Evolutionary conservation across 2,797 vertebrate genomes (phyloP).

Genomic region (Typhlichthys eigenmanni): DNA sequence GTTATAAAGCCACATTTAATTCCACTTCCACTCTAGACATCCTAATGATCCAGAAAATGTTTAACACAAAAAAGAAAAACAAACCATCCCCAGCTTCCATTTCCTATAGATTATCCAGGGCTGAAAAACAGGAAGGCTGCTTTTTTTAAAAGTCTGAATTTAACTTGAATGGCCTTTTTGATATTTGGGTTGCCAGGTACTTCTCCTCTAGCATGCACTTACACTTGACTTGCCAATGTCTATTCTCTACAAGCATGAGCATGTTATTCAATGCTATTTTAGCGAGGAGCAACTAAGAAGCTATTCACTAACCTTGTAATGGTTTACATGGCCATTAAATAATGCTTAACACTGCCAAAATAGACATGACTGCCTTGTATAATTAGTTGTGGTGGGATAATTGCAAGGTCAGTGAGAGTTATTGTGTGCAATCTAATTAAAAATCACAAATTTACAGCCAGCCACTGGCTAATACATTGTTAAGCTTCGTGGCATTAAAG

Average conservation of each 20-base stretch:
- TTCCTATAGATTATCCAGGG: conserved; percentile 23
- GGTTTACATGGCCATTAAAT: conserved; percentile 67
- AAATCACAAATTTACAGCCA: conserved; percentile 40
- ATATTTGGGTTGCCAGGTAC: conserved; percentile 67
- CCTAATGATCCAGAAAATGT: conserved; percentile 51
- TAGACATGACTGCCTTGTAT: conserved; percentile 53
- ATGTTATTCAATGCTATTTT: conserved; percentile 38
- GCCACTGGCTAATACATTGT: conserved; percentile 39
- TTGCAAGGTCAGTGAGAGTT: conserved; percentile 54
- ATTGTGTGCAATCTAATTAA: conserved; percentile 50
- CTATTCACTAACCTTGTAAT: conserved; percentile 54
- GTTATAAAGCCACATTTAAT: conserved; percentile 61
- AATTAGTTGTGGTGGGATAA: conserved; percentile 54
- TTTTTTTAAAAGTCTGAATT: conserved; percentile 59
- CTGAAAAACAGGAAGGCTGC: conserved; percentile 56
- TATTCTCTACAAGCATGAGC: conserved; percentile 29
- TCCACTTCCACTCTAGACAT: conserved; percentile 60
- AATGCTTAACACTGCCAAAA: conserved; percentile 53
- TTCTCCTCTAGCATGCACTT: conserved; percentile 54
- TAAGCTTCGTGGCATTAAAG: conserved; percentile 35
- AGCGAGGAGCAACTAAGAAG: conserved; percentile 44
- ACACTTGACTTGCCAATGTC: conserved; percentile 23
- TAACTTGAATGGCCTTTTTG: conserved; percentile 58
- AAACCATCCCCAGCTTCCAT: conserved; percentile 12
- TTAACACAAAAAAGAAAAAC: conserved; percentile 13